Percentiles rank a stretch among this genome's conserved stretches.
phyloP scores from a whole-genome alignment of 2,113 vertebrate species.

The Miniopterus natalensis region DNA sequence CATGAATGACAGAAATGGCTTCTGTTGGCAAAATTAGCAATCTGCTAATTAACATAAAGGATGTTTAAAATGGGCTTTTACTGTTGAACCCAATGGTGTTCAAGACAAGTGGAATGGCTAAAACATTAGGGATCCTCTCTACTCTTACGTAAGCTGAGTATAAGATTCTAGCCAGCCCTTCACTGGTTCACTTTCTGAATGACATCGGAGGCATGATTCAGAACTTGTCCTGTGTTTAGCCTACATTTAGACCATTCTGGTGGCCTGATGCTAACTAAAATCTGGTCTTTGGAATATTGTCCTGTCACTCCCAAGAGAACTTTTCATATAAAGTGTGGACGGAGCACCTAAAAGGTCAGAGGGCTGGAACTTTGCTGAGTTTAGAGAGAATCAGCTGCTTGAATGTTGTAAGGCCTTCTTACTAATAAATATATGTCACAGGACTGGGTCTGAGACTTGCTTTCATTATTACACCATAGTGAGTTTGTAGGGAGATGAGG shows the following conservation, averaged over 20 bases:
- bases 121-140: background rate
- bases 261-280: background rate
- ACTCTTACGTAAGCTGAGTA: background rate
- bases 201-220: background rate
- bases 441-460: background rate
- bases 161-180: background rate
- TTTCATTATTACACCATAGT: background rate
- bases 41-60: slow-evolving; percentile 20
- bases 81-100: background rate
- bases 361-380: background rate
- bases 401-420: background rate
- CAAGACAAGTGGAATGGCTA: background rate
- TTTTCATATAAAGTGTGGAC: background rate
- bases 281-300: background rate
- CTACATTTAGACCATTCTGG: background rate
- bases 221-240: background rate
- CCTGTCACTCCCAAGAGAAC: slow-evolving; percentile 10
- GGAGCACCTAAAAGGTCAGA: background rate
- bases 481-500: background rate
- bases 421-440: background rate
- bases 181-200: background rate
- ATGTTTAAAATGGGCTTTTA: background rate
- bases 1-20: slow-evolving; percentile 10
- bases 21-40: slow-evolving; percentile 55
- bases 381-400: background rate